These are phyloP conservation scores for Papilio xuthus DNA, from an alignment of 1,140 invertebrate genomes.

Conservation along the genomic window DNA sequence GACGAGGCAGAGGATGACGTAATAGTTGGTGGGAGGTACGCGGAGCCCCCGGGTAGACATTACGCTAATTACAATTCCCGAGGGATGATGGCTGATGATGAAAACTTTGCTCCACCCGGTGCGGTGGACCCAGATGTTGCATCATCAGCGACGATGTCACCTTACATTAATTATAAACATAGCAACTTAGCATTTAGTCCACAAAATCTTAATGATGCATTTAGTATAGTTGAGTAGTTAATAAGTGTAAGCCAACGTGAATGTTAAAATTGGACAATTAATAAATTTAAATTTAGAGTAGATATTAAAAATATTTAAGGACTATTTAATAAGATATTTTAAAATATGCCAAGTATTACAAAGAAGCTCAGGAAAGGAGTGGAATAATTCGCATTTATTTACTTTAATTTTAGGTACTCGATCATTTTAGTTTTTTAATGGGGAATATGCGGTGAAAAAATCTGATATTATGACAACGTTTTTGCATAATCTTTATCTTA, in stretches of 20 bases:
- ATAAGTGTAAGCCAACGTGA: not conserved
- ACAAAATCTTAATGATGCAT: slow-evolving; percentile 79
- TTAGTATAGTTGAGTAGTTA: slow-evolving; percentile 70
- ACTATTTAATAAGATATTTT: not conserved
- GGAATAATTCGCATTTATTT: not conserved
- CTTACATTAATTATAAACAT: slow-evolving; percentile 78
- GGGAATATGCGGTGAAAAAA: not conserved
- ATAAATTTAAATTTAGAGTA: not conserved
- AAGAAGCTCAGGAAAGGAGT: not conserved
- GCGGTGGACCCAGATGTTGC: slow-evolving; percentile 53
- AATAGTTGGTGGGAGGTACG: slow-evolving; percentile 74
- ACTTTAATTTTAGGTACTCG: not conserved
- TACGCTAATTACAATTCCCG: slow-evolving; percentile 54
- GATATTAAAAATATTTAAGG: not conserved
- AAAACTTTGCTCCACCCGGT: slow-evolving; percentile 49
- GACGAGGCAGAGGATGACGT: slow-evolving; percentile 57
- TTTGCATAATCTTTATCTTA: not conserved
- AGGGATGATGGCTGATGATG: slow-evolving; percentile 52
- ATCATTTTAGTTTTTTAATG: not conserved
- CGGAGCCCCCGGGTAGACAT: slow-evolving; percentile 73
- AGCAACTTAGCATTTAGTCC: slow-evolving; percentile 80
- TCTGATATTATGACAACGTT: not conserved
- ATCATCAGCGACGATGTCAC: slow-evolving; percentile 63
- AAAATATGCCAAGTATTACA: not conserved
- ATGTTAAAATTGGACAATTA: not conserved